Evolutionary conservation across 2,797 vertebrate species (phyloP).

Genomic region (Acanthurus tractus): DNA sequence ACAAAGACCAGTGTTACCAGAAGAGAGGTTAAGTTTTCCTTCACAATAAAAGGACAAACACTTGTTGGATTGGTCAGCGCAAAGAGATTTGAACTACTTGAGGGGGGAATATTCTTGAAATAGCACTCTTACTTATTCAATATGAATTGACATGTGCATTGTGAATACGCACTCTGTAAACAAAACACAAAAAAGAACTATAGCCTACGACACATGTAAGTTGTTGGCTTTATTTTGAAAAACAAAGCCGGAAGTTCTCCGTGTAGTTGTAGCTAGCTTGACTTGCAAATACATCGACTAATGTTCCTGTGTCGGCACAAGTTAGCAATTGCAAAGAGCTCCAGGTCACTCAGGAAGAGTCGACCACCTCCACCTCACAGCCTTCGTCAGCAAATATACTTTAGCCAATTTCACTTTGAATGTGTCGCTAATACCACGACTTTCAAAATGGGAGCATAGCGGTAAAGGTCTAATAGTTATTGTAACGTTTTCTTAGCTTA

Average conservation of each 20-base stretch:
- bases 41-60: constrained; percentile 46
- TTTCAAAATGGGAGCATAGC: constrained; percentile 20
- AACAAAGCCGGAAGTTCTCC: fast-evolving
- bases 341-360: constrained; percentile 26
- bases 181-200: fast-evolving
- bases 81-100: no score
- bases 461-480: not conserved
- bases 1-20: not conserved
- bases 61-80: not conserved
- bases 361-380: not conserved
- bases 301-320: constrained; percentile 26
- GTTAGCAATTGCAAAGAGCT: constrained; percentile 25
- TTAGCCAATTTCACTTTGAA: not conserved
- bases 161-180: not conserved
- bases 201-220: fast-evolving
- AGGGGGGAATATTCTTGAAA: fast-evolving
- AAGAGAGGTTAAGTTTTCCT: not conserved
- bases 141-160: not conserved
- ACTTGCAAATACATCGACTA: constrained; percentile 1
- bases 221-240: constrained; percentile 58
- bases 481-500: constrained; percentile 58
- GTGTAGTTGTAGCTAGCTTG: not conserved
- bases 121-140: no score
- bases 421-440: not conserved
- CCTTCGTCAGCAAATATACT: not conserved